Evolutionary conservation across 2,797 vertebrate genomes (phyloP).

Genomic region (Poeciliopsis infans): DNA sequence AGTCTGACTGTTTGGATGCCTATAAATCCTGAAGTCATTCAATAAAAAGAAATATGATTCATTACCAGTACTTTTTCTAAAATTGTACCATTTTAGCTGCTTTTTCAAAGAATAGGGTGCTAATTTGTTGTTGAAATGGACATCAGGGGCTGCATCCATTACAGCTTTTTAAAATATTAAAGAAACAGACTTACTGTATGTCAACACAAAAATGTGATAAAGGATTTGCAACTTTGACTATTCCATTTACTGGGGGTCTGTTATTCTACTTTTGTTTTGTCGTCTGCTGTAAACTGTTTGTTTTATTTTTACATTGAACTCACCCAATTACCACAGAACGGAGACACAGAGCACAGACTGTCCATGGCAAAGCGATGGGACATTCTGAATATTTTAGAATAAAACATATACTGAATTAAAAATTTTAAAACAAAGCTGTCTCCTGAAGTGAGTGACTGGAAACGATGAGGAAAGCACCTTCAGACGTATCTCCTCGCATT

Average conservation of each 20-base stretch:
- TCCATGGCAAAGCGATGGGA: not conserved
- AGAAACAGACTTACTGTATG: not conserved
- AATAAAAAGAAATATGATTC: not conserved
- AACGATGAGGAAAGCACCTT: not conserved
- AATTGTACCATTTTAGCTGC: not conserved
- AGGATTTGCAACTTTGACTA: not conserved
- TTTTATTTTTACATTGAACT: not conserved
- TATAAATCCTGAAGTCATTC: not conserved
- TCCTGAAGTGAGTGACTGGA: not conserved
- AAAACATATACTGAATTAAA: not conserved
- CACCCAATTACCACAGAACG: not conserved
- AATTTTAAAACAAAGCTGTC: not conserved
- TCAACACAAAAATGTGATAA: not conserved
- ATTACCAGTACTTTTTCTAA: not conserved
- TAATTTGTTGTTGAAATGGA: not conserved
- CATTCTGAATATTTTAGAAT: not conserved
- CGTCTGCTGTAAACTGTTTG: not conserved
- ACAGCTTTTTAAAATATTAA: not conserved
- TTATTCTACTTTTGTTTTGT: not conserved
- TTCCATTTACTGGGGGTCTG: not conserved
- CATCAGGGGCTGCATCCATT: not conserved
- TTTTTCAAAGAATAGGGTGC: not conserved
- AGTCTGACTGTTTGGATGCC: not conserved
- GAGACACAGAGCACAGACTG: not conserved
- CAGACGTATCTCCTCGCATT: not conserved